Base-by-base conservation (phyloP, 2,797 vertebrate species). In the Anabacerthia variegaticeps region DNA sequence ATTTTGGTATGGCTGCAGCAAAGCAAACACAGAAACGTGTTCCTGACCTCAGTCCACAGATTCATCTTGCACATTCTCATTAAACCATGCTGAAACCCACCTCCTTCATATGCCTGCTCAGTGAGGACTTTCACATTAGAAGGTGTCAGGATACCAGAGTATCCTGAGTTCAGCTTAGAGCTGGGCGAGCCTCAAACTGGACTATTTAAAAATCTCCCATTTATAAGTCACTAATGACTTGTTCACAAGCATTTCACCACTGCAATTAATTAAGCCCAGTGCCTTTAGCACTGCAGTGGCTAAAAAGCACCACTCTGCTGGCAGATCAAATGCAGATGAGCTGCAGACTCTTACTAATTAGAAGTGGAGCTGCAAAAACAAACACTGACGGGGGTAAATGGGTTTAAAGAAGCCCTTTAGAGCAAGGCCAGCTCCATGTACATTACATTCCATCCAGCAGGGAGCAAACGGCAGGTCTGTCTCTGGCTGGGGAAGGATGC, bases 1-100 rank as follows among this genome's bases (percentile, higher is more conserved):
- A 98, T 32, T 93, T 96, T 4, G 98, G 96, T 74, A 99, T 17
- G 8, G 98, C 99, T 99, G 97, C 28, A 88, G 95, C 69, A 88
- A 91, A 96, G 63, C 63, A 97, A 96, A 95, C 72, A 97, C 26
- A 96, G 75, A 94, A 86, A 69, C 10, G 93, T 11, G 4, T 67
- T 94, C 91, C 58, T 51, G 54, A 63, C 49, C 71, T 81, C 48
- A 85, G 12, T 7, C 48, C 43, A 36, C 9, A 19, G 44, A 88
- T 44, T 54, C 26, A 69, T 73, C 51, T 61, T 62, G 51, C 63
- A 24, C 37, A 63, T 81, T 97, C 74, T 83, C 76, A 62, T 54
- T 55, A 85, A 86, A 76, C 30, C 59, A 27, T 28, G 55, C 39
- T 41, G 37, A 85, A 77, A 68, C 27, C 34, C 90, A 56, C 46